A percentile compares a stretch with the other conserved stretches of the same genome.
These are phyloP conservation scores for Digitonthophagus gazella DNA, from an alignment of 2,888 invertebrate species.

Conservation along the genomic window DNA sequence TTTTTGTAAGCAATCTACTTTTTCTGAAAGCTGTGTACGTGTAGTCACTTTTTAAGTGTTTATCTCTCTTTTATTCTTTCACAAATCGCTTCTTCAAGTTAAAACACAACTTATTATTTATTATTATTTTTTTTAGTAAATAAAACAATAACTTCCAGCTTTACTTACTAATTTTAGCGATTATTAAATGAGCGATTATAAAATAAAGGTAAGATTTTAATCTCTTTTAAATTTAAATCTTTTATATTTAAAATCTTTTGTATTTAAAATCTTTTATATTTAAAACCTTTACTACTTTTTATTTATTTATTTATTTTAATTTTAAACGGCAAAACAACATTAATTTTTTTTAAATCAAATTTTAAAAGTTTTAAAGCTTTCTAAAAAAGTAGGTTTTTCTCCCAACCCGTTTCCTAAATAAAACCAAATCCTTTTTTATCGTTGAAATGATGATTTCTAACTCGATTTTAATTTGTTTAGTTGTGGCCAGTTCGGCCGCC, in stretches of 20 bases:
- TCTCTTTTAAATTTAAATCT: too few species aligned
- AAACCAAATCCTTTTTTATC: neutral
- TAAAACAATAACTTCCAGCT: neutral
- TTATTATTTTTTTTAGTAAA: neutral
- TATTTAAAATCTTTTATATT: too few species aligned
- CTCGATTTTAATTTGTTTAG: constrained; percentile 37
- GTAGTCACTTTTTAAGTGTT: constrained; percentile 2
- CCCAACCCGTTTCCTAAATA: neutral
- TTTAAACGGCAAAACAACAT: constrained; percentile 53
- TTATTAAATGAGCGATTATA: neutral
- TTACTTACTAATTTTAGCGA: neutral
- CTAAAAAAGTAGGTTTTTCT: constrained; percentile 40
- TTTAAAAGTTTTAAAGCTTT: constrained; percentile 32
- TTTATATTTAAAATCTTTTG: too few species aligned
- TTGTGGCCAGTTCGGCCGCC: constrained; percentile 76
- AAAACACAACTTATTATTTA: too few species aligned
- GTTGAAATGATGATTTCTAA: neutral
- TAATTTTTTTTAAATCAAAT: constrained; percentile 31
- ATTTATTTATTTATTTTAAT: neutral
- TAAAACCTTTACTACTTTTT: neutral
- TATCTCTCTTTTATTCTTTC: constrained; percentile 23
- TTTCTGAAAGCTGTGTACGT: constrained; percentile 41
- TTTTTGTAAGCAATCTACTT: constrained; percentile 36
- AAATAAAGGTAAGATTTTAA: neutral
- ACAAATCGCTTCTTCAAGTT: too few species aligned